These are phyloP conservation scores for Neosilurus mollespiculum DNA, from an alignment of 2,797 vertebrate species.

Conservation along the genomic window DNA sequence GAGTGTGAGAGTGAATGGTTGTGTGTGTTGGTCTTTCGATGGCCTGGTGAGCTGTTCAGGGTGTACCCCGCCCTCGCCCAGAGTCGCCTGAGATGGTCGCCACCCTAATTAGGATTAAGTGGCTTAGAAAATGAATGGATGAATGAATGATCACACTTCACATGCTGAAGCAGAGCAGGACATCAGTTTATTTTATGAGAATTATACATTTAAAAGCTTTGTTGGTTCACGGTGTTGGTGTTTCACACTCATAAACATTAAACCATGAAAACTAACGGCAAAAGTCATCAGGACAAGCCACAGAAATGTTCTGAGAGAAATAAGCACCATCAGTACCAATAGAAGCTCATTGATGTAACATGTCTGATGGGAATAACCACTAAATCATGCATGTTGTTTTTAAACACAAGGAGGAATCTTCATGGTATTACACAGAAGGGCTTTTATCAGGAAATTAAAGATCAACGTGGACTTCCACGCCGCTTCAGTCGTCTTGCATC, in stretches of 20 bases:
- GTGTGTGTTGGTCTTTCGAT: too few relatives aligned
- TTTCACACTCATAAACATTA: background rate
- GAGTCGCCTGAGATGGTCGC: too few relatives aligned
- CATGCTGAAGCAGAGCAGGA: background rate
- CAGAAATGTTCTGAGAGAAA: background rate
- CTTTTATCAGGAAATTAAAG: background rate
- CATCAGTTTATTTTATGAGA: background rate
- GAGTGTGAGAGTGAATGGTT: too few relatives aligned
- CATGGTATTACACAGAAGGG: background rate
- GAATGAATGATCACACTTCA: background rate
- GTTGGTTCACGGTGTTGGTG: background rate
- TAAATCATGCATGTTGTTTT: background rate
- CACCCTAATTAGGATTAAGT: too few relatives aligned
- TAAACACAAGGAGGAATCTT: background rate
- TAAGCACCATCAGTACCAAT: background rate
- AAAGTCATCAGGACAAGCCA: too few relatives aligned
- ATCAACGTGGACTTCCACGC: background rate
- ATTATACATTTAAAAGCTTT: slow-evolving; percentile 4
- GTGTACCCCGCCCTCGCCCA: too few relatives aligned
- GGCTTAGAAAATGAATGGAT: too few relatives aligned
- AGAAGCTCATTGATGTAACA: background rate
- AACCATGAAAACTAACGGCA: background rate
- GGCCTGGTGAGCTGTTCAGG: too few relatives aligned
- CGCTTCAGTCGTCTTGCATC: background rate
- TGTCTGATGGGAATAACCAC: background rate